Evolutionary conservation across 2,797 vertebrate genomes (phyloP), one percentile per base, ranked within the genome.

Genomic region (Danionella dracula): DNA sequence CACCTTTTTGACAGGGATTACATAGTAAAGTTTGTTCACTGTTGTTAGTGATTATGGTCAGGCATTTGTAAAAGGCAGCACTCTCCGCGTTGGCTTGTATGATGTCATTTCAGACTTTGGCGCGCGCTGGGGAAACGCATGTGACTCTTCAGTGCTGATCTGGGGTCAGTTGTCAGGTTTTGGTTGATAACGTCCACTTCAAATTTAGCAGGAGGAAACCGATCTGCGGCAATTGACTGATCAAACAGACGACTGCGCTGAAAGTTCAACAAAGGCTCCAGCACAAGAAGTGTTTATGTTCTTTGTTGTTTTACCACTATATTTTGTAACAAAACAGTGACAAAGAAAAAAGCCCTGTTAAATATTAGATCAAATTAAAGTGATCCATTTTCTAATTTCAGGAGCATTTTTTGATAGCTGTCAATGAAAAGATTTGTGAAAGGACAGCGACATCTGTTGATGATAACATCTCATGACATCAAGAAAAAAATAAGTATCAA

Each of bases 11-110:
- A n/a, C n/a, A n/a, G n/a, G n/a, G n/a, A n/a, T n/a, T n/a, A 27
- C 3, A 27, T 6, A 27, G 23, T 27, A 21, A 20, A 12, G 1
- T 2, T 7, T 8, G 2, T 2, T 34, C 60, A 10, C 4, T 2
- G 49, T 20, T 56, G 6, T 55, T 19, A 17, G 4, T 49, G 9
- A 40, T 75, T 78, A 7, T 64, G 48, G 40, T 49, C 70, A 66
- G 81, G 81, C 81, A 75, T 15, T 11, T 45, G 9, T n/a, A 46
- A 46, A 31, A 65, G 77, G 37, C 76, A 66, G 37, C 75, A 56
- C 58, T 45, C 50, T 70, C 48, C 66, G 75, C 73, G 72, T 77
- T 78, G 73, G 72, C 72, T 72, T 65, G 68, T 63, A 83, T 83
- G 78, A 81, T 72, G 78, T 83, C 75, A 83, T 78, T 46, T 31